A percentile compares a stretch with the other conserved stretches of the same genome.
These are phyloP conservation scores for Actenoides hombroni DNA, from an alignment of 2,113 vertebrate genomes.

Conservation along the genomic window DNA sequence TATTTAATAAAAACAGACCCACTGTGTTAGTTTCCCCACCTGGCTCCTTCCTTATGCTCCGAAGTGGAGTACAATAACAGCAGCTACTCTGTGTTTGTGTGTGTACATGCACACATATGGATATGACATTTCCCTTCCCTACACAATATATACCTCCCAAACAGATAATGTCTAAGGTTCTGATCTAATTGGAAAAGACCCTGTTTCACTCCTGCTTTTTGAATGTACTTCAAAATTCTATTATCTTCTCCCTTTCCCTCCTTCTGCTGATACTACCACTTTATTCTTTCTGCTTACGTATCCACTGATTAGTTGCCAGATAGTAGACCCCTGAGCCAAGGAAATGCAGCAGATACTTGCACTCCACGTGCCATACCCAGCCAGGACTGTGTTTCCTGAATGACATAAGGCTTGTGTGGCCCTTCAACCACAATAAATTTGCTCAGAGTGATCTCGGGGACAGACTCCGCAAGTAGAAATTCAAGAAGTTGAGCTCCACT, in stretches of 20 bases:
- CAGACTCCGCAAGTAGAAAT: neutral
- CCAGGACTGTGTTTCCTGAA: neutral
- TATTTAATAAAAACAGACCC: neutral
- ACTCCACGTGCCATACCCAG: neutral
- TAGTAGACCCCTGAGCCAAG: neutral
- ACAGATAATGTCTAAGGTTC: neutral
- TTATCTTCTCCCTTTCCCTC: neutral
- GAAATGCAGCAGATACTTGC: neutral
- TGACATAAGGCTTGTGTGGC: neutral
- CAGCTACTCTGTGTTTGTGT: neutral
- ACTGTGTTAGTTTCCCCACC: neutral
- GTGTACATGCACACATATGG: accelerated
- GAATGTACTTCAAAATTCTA: neutral
- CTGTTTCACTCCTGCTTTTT: neutral
- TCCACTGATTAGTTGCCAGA: neutral
- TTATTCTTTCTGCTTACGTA: neutral
- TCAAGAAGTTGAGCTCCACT: neutral
- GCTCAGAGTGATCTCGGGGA: neutral
- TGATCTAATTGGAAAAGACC: neutral
- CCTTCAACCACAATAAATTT: neutral
- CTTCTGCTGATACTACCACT: neutral
- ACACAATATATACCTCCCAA: neutral
- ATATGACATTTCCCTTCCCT: neutral
- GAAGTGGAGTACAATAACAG: neutral
- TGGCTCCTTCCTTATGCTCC: neutral